Base-by-base conservation (phyloP, 1,140 invertebrate genomes). In the Steinernema feltiae region DNA sequence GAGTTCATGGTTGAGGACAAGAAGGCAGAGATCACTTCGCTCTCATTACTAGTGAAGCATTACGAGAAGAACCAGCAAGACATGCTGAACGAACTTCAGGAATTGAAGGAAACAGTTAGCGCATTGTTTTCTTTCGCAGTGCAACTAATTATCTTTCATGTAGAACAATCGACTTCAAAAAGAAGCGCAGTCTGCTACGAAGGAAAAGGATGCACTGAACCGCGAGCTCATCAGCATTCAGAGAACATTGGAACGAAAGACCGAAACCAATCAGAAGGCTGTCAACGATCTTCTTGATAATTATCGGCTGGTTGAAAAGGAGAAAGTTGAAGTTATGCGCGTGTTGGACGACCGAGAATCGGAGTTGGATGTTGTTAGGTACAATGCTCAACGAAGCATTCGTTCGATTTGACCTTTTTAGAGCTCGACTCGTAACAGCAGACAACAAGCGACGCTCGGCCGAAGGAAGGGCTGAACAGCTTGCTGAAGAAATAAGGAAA, bases 51-150 rank as follows among this genome's bases (percentile, higher is more conserved):
- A 7, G 53, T 63, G 15, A 63, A 63, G 53, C 53, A 21, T 3
- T 63, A 63, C 53, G 53, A 63, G 24, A 63, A 63, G 24, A 63
- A 63, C 53, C 53, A 63, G 24, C 12, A 63, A 27, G 53, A 63
- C 53, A 63, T 63, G 53, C 24, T 63, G 24, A 63, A 63, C 7
- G 53, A 63, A 27, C 12, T 63, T 3, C 7, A 12, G 24, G 53
- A 63, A 27, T 27, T 63, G 24, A 63, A 63, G 24, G 53, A 63
- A 63, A 63, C 7, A 21, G 53, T 63, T n/a, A 63, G 15, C 18
- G 35, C 35, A 41, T 15, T 7, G 12, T 21, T 3, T 15, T 63
- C 3, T 3, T 63, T 27, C 24, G 53, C 12, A 17, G 24, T 3
- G 15, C 3, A 63, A 15, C 53, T 63, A 63, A 63, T n/a, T 27